Evolutionary conservation across 1,140 invertebrate genomes (phyloP).

Genomic region (Camponotus floridanus): DNA sequence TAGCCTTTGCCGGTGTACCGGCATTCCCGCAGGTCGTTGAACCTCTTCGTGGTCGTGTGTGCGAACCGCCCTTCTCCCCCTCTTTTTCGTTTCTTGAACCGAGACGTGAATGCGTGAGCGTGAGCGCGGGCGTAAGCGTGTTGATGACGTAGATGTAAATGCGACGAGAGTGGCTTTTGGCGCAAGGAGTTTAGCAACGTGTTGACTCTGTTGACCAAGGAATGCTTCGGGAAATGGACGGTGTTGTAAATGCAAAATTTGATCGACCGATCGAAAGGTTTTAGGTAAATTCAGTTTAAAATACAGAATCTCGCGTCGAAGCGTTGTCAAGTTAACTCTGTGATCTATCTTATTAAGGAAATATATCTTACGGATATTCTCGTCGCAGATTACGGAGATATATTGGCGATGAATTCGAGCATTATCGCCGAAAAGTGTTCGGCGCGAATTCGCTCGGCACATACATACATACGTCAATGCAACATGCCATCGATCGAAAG

Average conservation of each 20-base stretch:
- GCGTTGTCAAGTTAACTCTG: slow-evolving; percentile 20
- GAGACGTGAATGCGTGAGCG: slow-evolving; percentile 61
- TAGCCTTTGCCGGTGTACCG: slow-evolving; percentile 72
- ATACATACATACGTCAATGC: slow-evolving; percentile 51
- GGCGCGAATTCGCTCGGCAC: slow-evolving; percentile 40
- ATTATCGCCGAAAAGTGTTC: slow-evolving; percentile 46
- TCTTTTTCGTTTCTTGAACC: slow-evolving; percentile 71
- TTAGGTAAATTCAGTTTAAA: slow-evolving; percentile 35
- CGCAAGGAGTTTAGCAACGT: slow-evolving; percentile 25
- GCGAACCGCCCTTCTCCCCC: slow-evolving; percentile 64
- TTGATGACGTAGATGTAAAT: slow-evolving; percentile 56
- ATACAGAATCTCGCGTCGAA: not conserved
- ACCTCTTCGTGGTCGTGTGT: slow-evolving; percentile 65
- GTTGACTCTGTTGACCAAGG: not conserved
- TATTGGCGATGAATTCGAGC: slow-evolving; percentile 63
- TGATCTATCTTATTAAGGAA: not conserved
- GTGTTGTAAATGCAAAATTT: slow-evolving; percentile 12
- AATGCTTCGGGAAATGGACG: slow-evolving; percentile 27
- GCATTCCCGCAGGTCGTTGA: slow-evolving; percentile 78
- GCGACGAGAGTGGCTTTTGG: slow-evolving; percentile 49
- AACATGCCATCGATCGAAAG: slow-evolving; percentile 70
- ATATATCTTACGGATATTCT: slow-evolving; percentile 44
- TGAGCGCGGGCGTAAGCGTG: slow-evolving; percentile 35
- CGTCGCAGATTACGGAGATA: slow-evolving; percentile 59
- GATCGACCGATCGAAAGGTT: not conserved